These are phyloP conservation scores for Tribolium castaneum DNA, from an alignment of 1,140 invertebrate genomes.

Conservation along the genomic window DNA sequence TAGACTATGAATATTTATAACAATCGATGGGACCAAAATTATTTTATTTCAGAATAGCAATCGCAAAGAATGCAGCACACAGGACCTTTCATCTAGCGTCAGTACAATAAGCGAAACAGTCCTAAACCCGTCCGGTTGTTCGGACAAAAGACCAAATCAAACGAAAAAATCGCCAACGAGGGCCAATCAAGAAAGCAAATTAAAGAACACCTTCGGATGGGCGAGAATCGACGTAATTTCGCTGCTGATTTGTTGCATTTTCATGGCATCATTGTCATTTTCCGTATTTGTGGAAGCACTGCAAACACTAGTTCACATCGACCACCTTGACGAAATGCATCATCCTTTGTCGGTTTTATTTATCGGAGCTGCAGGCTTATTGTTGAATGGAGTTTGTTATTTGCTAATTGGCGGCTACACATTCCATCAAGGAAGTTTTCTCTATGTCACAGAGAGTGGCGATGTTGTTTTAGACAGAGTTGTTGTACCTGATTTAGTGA, in stretches of 20 bases:
- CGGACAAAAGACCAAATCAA: conserved; percentile 45
- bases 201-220: conserved; percentile 93
- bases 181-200: conserved; percentile 69
- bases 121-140: not conserved
- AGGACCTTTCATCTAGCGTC: conserved; percentile 25
- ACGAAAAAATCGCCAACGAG: conserved; percentile 41
- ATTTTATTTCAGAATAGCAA: conserved; percentile 51
- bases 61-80: conserved; percentile 38
- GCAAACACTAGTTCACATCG: conserved; percentile 82
- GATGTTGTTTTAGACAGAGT: conserved; percentile 73
- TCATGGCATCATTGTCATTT: conserved; percentile 85
- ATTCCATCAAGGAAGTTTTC: conserved; percentile 79
- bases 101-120: conserved; percentile 1
- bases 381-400: conserved; percentile 79
- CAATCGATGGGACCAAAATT: no score
- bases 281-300: conserved; percentile 84
- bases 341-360: conserved; percentile 71
- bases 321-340: conserved; percentile 81
- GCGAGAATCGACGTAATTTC: conserved; percentile 87
- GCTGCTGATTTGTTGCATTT: conserved; percentile 84
- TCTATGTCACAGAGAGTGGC: conserved; percentile 74
- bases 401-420: conserved; percentile 83
- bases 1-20: no score
- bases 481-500: conserved; percentile 65
- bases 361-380: conserved; percentile 73